phyloP scores from a whole-genome alignment of 2,888 invertebrate species.

The Apamea epomidion region DNA sequence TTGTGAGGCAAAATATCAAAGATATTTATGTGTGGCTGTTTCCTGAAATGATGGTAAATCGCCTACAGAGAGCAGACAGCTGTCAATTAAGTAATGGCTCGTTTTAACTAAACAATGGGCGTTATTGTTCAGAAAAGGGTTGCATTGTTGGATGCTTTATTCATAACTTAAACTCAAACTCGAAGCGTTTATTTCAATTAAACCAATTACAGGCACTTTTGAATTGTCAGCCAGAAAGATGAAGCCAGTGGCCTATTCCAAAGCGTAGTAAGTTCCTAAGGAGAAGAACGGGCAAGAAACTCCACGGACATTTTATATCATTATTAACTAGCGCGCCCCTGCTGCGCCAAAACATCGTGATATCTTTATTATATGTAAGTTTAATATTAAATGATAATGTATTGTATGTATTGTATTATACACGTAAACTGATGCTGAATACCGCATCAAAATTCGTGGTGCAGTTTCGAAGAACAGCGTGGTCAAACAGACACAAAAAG shows the following conservation, averaged over 20 bases:
- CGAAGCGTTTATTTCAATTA: neutral
- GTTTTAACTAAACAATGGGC: neutral
- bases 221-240: neutral
- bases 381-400: neutral
- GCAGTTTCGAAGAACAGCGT: neutral
- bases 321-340: neutral
- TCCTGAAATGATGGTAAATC: conserved; percentile 6
- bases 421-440: neutral
- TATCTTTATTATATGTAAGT: neutral
- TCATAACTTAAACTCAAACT: neutral
- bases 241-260: no score
- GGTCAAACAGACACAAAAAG: neutral
- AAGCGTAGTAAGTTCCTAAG: neutral
- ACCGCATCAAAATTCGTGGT: neutral
- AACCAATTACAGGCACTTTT: neutral
- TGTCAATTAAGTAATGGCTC: conserved; percentile 16
- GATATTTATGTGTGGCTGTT: neutral
- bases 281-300: neutral
- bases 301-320: neutral
- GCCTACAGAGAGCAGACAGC: neutral
- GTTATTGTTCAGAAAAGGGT: conserved; percentile 3
- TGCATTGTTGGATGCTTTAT: conserved; percentile 1
- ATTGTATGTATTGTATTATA: no score
- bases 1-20: conserved; percentile 2
- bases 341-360: neutral